Evolutionary conservation across 2,888 invertebrate species (phyloP), one percentile per base, ranked within the genome.

Genomic region (Nomada fucata): DNA sequence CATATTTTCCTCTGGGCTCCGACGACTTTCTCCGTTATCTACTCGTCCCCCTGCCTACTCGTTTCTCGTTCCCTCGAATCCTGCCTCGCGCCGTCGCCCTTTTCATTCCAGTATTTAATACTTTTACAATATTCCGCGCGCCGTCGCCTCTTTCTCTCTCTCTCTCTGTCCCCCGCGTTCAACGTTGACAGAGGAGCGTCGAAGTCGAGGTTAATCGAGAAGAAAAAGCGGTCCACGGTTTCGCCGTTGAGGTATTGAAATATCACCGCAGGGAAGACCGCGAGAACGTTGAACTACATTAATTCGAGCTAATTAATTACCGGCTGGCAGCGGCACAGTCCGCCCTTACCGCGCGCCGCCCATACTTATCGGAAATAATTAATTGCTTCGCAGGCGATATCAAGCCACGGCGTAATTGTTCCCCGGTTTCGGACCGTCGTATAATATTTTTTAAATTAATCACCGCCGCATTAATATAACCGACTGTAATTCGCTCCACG

Each of bases 361-460:
- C 79, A 65, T 73, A 81, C 83, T 88, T 87, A 87, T 87, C 84
- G 82, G 88, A 78, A 78, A 86, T 88, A 86, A 88, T 87, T 87
- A 87, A 87, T 87, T 79, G 73, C 78, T 42, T 73, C 50, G 59
- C 63, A 72, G 78, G 80, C 72, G 80, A 84, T 87, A 88, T 81
- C 82, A 68, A 67, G 70, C 82, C 84, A 61, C 77, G 70, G 74
- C 76, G 80, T 76, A 87, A 80, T 83, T 65, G 63, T 83, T 81
- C 73, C 70, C 76, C 63, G 13, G 26, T 42, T 53, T 57, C 36
- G 53, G 42, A 70, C 68, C 53, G 61, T 82, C 80, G 69, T 42
- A 73, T 76, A 86, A 88, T 84, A 78, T 80, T 83, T 80, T 80
- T 80, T 61, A 71, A 75, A 87, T 86, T 86, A 86, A 87, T 88